Base-by-base conservation (phyloP, 2,797 vertebrate genomes). In the Anguilla pacifica region DNA sequence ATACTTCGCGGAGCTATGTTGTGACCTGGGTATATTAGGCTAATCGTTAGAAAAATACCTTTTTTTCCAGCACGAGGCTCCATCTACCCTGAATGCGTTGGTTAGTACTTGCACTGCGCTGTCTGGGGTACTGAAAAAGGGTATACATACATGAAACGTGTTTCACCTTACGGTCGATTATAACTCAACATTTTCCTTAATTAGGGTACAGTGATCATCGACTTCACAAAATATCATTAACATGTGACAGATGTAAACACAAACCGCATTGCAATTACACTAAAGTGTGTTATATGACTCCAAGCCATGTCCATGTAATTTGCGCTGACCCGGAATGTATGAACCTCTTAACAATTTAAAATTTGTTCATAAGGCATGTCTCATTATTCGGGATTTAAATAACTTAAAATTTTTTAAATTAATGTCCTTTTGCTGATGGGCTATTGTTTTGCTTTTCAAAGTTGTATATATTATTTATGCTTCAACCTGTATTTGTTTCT, bases 91-190 rank as follows among this genome's bases (percentile, higher is more conserved):
- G n/a, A 28, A 11, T 28, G n/a, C 19, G 17, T 64, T 3, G 57
- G 19, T 59, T n/a, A 67, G 15, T 19, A 61, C 51, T 6, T 70
- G 64, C 64, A 9, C 2, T 19, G 74, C 35, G 74, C 74, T 82
- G 79, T 82, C 79, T 51, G 25, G 10, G 79, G 79, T 49, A n/a
- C 79, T 82, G 79, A 82, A 82, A 35, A 74, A 25, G 19, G 11
- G 25, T 70, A 11, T 70, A 70, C 31, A 0, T 31, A 77, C 74
- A 79, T 4, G 25, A 79, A 79, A 7, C 35, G 17, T 43, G 39
- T 79, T 72, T 17, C 15, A 19, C 25, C 64, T 67, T 67, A 25
- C 0, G n/a, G 64, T 79, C 28, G 31, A 39, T 74, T 39, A 79
- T 43, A 43, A 39, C 35, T 39, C 13, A 79, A 22, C 19, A 79